A percentile compares a stretch with the other conserved stretches of the same genome.
phyloP scores from a whole-genome alignment of 2,888 invertebrate genomes.

The Amiota mariae region DNA sequence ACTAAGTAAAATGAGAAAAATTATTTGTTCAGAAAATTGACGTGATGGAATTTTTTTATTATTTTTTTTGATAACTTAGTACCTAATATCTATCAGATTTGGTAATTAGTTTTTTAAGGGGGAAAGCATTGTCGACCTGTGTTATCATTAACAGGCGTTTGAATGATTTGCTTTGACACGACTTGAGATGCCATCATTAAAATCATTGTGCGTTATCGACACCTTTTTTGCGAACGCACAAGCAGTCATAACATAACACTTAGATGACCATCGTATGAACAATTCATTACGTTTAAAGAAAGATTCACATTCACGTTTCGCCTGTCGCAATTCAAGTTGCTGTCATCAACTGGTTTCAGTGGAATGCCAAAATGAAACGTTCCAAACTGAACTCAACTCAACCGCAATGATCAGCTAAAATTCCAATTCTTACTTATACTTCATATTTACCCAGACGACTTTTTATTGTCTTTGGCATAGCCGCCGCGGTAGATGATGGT shows the following conservation, averaged over 20 bases:
- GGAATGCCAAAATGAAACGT: constrained; percentile 48
- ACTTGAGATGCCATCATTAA: constrained; percentile 61
- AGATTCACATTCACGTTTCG: constrained; percentile 65
- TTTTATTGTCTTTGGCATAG: not conserved
- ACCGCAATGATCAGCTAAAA: not conserved
- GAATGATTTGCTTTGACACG: too few relatives aligned
- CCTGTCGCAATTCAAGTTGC: constrained; percentile 61
- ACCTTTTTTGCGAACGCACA: constrained; percentile 50
- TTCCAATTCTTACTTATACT: not conserved
- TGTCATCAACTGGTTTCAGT: constrained; percentile 57
- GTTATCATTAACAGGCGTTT: too few relatives aligned
- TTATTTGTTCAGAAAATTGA: too few relatives aligned
- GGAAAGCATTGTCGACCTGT: too few relatives aligned
- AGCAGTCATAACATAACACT: constrained; percentile 19
- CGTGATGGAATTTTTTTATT: too few relatives aligned
- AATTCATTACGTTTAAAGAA: not conserved
- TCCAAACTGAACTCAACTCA: constrained; percentile 1
- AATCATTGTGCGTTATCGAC: constrained; percentile 67
- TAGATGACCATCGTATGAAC: constrained; percentile 6
- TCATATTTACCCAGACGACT: not conserved
- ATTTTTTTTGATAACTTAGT: too few relatives aligned
- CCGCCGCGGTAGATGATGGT: constrained; percentile 38
- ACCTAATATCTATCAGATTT: too few relatives aligned
- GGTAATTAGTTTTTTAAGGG: too few relatives aligned
- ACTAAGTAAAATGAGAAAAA: too few relatives aligned